phyloP scores from a whole-genome alignment of 1,140 invertebrate species.

The Atta colombica region DNA sequence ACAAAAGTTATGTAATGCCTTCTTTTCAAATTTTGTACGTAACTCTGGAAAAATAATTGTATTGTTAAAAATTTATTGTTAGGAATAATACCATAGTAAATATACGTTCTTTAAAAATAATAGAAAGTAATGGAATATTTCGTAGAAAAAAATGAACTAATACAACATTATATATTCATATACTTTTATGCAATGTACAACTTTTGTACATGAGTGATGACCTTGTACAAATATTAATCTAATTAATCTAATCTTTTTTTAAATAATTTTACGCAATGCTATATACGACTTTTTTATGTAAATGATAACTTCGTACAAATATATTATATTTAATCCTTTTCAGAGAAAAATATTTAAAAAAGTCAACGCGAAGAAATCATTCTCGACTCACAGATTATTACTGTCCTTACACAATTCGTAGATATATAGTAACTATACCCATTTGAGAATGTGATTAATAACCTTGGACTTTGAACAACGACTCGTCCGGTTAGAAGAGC shows the following conservation, averaged over 20 bases:
- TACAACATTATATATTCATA: background rate
- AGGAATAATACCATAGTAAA: background rate
- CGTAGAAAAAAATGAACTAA: background rate
- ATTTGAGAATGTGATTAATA: conserved; percentile 65
- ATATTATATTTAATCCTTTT: background rate
- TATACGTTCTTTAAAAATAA: background rate
- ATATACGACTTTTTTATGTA: background rate
- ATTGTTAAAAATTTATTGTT: too few relatives aligned
- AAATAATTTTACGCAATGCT: too few relatives aligned
- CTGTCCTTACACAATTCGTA: conserved; percentile 58
- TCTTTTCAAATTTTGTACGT: background rate
- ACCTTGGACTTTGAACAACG: conserved; percentile 80
- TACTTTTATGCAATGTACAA: background rate
- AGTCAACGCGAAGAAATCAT: background rate
- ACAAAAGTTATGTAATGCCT: background rate
- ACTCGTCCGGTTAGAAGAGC: conserved; percentile 62
- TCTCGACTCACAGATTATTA: conserved; percentile 32
- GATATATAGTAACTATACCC: conserved; percentile 66
- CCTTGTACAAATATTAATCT: background rate
- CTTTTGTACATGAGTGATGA: background rate
- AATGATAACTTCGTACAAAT: background rate
- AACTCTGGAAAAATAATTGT: background rate
- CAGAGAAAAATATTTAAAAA: background rate
- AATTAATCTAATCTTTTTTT: too few relatives aligned
- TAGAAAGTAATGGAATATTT: too few relatives aligned